Evolutionary conservation across 2,113 vertebrate species (phyloP), one percentile per base, ranked within the genome.

Genomic region (Macroglossus sobrinus): DNA sequence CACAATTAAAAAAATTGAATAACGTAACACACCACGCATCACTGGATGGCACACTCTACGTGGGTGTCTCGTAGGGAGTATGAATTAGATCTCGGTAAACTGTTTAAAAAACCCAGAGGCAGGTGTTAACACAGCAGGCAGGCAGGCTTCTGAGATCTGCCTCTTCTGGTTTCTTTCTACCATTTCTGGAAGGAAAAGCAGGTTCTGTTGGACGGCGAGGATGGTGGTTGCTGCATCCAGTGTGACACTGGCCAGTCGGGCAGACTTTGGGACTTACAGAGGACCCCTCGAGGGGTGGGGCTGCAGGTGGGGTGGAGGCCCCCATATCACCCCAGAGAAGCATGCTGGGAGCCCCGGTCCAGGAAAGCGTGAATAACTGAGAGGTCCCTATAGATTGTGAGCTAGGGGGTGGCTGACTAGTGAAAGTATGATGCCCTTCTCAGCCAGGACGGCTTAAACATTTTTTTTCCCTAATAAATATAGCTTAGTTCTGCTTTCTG

Each of bases 371-470:
- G 24, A 19, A 10, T 33, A 22, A 1, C 24, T 8, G 33, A 84
- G 61, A 5, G 24, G 45, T 24, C 14, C 9, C 18, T 10, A 2
- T 18, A 1, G 26, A 38, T 57, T 2, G 4, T 16, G 43, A 22
- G 75, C 55, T 26, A 22, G 10, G 1, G 74, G 61, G 59, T 8
- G 40, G 22, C 59, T 16, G 72, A 22, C 43, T 40, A 1, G 28
- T 40, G 3, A 1, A 19, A 33, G 13, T 11, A 21, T 0, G 10
- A 2, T 8, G 1, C 33, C 72, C 5, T 63, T 10, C 55, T 35
- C 57, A 43, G 66, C 35, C 43, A 64, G 66, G 43, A 61, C 7
- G 11, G 66, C 15, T 53, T 40, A 21, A 16, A n/a, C 0, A 45
- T 26, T n/a, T 38, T 55, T n/a, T 33, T 10, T n/a, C n/a, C 53